Conservation (phyloP, 2,888 invertebrate genomes). For the Camptogramma bilineatum region DNA sequence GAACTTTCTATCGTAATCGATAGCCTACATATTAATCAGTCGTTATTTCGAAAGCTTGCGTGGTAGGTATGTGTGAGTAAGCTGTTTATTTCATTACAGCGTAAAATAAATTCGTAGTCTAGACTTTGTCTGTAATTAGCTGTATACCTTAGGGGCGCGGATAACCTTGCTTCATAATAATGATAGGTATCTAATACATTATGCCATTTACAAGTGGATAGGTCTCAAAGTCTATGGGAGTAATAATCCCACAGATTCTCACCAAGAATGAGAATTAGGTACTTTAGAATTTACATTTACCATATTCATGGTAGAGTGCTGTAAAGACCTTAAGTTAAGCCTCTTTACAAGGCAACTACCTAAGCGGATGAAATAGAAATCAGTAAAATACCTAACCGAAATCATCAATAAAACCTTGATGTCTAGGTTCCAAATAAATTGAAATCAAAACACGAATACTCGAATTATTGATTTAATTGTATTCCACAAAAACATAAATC, state of each 20-base stretch:
- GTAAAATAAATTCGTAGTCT: conserved; percentile 34
- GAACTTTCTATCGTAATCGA: conserved; percentile 50
- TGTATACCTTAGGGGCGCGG: conserved; percentile 26
- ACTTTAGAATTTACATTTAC: too few relatives aligned
- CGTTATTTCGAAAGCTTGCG: conserved; percentile 47
- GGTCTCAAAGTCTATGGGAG: conserved; percentile 1
- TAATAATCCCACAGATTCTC: background rate
- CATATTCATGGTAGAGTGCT: too few relatives aligned
- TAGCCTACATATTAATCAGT: conserved; percentile 47
- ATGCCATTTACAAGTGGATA: conserved; percentile 12
- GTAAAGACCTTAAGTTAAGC: too few relatives aligned
- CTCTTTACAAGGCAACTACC: too few relatives aligned
- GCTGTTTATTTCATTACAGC: conserved; percentile 40
- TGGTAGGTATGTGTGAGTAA: conserved; percentile 50
- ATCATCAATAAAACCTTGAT: too few relatives aligned
- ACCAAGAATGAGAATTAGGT: background rate
- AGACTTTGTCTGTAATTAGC: conserved; percentile 38
- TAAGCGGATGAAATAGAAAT: too few relatives aligned
- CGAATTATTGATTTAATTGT: too few relatives aligned
- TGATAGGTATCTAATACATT: conserved; percentile 29
- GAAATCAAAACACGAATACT: too few relatives aligned
- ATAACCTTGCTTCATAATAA: conserved; percentile 37
- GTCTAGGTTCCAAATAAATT: too few relatives aligned
- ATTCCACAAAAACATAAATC: too few relatives aligned
- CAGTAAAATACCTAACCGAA: too few relatives aligned